These are phyloP conservation scores for Pseudomyrmex sp. DNA, from an alignment of 1,140 invertebrate species.

Conservation along the genomic window DNA sequence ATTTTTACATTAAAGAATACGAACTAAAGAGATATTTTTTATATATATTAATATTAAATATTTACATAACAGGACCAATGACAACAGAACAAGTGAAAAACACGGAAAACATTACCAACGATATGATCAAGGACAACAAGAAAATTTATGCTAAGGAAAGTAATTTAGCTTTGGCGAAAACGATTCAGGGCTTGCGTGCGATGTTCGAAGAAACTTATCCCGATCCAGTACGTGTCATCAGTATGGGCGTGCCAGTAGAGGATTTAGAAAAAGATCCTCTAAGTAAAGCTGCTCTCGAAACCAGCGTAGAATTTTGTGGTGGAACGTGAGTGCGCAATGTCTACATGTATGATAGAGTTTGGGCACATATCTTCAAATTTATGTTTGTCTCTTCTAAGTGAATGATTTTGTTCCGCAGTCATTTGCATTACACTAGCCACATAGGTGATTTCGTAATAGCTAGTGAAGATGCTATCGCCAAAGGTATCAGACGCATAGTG, in stretches of 20 bases:
- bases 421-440: constrained; percentile 95
- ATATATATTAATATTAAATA: background rate
- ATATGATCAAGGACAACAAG: constrained; percentile 92
- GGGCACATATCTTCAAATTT: background rate
- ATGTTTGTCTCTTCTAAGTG: constrained; percentile 22
- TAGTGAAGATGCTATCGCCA: constrained; percentile 99
- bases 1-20: constrained; percentile 9
- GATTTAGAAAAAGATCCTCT: constrained; percentile 95
- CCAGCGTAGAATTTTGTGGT: constrained; percentile 99
- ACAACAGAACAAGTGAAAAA: constrained; percentile 94
- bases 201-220: constrained; percentile 99
- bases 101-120: constrained; percentile 92
- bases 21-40: too few species aligned
- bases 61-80: constrained; percentile 88
- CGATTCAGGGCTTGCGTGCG: constrained; percentile 97
- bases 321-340: constrained; percentile 90
- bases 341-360: background rate
- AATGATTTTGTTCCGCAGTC: constrained; percentile 85
- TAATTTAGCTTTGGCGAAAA: constrained; percentile 93
- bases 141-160: constrained; percentile 96
- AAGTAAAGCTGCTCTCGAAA: constrained; percentile 90
- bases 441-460: constrained; percentile 98
- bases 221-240: constrained; percentile 98
- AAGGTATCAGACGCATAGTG: constrained; percentile 98
- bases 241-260: constrained; percentile 97